Conservation (phyloP, 2,797 vertebrate genomes). For the Margarornis squamiger region DNA sequence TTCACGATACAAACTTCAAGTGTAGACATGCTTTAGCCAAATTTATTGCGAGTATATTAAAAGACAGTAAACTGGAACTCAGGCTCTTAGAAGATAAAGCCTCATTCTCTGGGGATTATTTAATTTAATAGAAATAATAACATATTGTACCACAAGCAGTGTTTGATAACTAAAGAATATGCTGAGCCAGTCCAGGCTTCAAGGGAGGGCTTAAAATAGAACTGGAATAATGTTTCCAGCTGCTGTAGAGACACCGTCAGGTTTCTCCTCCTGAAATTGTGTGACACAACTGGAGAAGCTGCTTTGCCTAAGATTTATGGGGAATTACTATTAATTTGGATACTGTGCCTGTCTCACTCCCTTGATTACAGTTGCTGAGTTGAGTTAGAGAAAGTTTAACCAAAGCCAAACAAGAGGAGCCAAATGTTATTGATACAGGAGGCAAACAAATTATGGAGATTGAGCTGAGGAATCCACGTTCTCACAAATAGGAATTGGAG, state of each 20-base stretch:
- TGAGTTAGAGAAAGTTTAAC: background rate
- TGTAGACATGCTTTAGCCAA: background rate
- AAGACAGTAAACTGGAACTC: background rate
- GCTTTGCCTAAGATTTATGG: background rate
- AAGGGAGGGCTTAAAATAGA: background rate
- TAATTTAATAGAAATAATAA: background rate
- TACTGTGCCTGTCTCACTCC: background rate
- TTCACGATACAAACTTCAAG: background rate
- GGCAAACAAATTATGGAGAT: background rate
- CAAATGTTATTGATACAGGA: background rate
- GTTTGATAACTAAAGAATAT: background rate
- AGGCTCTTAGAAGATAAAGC: background rate
- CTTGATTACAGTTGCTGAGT: background rate
- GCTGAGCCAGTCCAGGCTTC: background rate
- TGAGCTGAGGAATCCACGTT: background rate
- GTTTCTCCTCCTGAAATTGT: background rate
- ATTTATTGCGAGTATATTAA: background rate
- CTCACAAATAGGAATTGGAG: background rate
- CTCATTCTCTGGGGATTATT: background rate
- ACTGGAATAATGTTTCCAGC: background rate
- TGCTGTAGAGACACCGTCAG: background rate
- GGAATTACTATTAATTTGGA: background rate
- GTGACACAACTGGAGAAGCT: background rate
- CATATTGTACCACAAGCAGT: background rate
- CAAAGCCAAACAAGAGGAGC: background rate